These are phyloP conservation scores for Vespertilio murinus DNA, from an alignment of 2,797 vertebrate genomes.

Conservation along the genomic window DNA sequence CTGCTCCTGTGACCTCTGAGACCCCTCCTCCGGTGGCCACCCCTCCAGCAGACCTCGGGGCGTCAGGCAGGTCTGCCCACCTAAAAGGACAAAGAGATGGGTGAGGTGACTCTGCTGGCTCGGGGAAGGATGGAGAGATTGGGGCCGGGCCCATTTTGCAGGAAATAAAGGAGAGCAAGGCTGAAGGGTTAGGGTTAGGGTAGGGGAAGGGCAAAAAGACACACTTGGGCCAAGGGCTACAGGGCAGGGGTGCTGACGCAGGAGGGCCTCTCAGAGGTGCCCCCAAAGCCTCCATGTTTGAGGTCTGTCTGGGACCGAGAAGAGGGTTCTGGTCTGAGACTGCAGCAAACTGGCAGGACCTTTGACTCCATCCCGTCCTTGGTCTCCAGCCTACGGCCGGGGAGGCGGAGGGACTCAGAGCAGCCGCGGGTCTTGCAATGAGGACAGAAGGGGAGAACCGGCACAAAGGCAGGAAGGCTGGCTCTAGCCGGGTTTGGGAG, in stretches of 20 bases:
- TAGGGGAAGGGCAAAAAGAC: neutral
- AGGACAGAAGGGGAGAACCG: neutral
- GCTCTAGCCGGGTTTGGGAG: neutral
- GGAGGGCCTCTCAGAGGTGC: neutral
- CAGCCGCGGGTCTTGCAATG: neutral
- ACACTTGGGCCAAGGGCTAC: neutral
- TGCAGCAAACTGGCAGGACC: neutral
- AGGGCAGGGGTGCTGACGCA: neutral
- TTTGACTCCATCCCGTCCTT: neutral
- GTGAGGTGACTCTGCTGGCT: slow-evolving; percentile 31
- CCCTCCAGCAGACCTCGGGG: neutral
- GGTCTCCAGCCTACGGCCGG: neutral
- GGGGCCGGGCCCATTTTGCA: neutral
- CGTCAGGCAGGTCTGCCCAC: neutral
- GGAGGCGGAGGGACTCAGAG: neutral
- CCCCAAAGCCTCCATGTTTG: neutral
- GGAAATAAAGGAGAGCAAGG: neutral
- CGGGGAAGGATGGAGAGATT: neutral
- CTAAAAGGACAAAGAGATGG: slow-evolving; percentile 58
- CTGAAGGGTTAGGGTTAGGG: too few relatives aligned
- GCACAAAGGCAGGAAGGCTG: neutral
- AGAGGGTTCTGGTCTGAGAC: neutral
- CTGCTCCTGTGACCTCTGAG: neutral
- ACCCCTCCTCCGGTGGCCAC: neutral
- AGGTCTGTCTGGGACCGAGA: neutral